Conservation (phyloP, 2,888 invertebrate species). For the Galerucella pusilla region DNA sequence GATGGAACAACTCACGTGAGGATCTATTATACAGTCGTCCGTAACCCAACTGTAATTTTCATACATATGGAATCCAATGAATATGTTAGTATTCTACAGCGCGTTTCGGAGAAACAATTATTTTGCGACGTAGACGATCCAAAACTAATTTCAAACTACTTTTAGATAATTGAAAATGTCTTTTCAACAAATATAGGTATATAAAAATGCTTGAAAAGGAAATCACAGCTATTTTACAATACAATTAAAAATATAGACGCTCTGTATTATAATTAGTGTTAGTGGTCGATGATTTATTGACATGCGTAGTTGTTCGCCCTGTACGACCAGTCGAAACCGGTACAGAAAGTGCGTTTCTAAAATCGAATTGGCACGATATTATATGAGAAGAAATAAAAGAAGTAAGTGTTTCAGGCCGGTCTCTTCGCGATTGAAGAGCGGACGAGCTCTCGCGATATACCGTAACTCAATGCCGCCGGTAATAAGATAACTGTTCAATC, state of each 20-base stretch:
- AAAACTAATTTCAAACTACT: neutral
- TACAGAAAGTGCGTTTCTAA: conserved; percentile 46
- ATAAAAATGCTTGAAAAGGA: no score
- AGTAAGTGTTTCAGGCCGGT: conserved; percentile 34
- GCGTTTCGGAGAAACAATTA: conserved; percentile 28
- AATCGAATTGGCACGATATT: conserved; percentile 44
- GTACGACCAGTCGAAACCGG: conserved; percentile 32
- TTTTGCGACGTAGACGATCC: conserved; percentile 4
- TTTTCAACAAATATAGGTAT: neutral
- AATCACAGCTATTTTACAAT: no score
- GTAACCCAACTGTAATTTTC: conserved; percentile 25
- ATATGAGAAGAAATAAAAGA: conserved; percentile 10
- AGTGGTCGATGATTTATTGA: neutral
- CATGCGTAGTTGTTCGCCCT: conserved; percentile 24
- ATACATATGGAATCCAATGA: conserved; percentile 31
- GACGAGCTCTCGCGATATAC: conserved; percentile 31
- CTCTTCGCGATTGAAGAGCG: conserved; percentile 23
- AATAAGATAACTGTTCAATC: conserved; percentile 51
- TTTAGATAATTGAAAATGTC: neutral
- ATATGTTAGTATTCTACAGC: conserved; percentile 16
- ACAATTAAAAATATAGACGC: no score
- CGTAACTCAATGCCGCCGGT: conserved; percentile 43
- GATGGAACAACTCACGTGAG: conserved; percentile 28
- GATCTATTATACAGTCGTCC: conserved; percentile 16
- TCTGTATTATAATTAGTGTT: neutral